Evolutionary conservation across 1,140 invertebrate genomes (phyloP).

Genomic region (Rhagoletis zephyria): DNA sequence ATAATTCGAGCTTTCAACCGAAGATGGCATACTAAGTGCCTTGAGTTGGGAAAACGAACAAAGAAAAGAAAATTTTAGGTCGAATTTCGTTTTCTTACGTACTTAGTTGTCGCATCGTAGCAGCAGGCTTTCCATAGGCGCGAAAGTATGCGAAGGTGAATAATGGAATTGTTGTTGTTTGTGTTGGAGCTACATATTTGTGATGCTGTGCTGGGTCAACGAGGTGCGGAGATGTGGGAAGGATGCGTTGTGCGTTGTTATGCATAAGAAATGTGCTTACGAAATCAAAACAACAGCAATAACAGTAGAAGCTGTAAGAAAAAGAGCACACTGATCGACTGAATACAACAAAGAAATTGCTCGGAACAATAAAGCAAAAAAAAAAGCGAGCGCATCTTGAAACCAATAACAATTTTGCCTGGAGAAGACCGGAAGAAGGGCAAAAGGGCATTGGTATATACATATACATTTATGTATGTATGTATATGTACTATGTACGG

Average conservation of each 20-base stretch:
- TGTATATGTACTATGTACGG: too few species aligned
- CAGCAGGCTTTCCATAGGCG: background rate
- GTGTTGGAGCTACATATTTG: background rate
- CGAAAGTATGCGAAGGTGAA: background rate
- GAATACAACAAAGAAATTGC: constrained; percentile 30
- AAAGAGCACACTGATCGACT: background rate
- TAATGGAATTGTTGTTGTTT: constrained; percentile 7
- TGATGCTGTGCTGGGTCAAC: background rate
- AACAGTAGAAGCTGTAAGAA: background rate
- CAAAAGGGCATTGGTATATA: background rate
- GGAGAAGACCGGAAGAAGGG: background rate
- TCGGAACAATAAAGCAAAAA: background rate
- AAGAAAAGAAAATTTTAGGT: constrained; percentile 47
- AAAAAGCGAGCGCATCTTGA: constrained; percentile 18
- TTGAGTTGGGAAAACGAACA: constrained; percentile 16
- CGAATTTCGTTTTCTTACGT: constrained; percentile 45
- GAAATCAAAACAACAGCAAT: constrained; percentile 32
- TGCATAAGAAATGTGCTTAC: constrained; percentile 34
- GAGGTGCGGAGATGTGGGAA: background rate
- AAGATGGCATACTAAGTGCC: constrained; percentile 40
- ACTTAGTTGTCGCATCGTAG: background rate
- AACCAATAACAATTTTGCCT: background rate
- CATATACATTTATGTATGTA: background rate
- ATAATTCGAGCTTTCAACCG: constrained; percentile 41
- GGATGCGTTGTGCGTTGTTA: background rate